Base-by-base conservation (phyloP, 1,140 invertebrate genomes). In the Triops longicaudatus region DNA sequence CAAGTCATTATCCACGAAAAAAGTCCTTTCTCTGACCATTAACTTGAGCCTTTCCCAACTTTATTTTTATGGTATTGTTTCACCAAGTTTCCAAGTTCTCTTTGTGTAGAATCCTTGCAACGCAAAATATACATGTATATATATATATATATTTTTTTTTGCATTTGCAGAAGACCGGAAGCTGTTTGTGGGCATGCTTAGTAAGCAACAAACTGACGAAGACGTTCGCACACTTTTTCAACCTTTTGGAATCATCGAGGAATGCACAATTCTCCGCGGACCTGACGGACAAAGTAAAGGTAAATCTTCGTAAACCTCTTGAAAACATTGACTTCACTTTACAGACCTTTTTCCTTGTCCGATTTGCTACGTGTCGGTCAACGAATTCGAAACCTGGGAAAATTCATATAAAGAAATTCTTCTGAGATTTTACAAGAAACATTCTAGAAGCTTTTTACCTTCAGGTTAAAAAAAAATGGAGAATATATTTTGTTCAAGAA, bases 121-220 rank as follows among this genome's bases (percentile, higher is more conserved):
- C 44, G 6, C 9, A 17, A 22, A n/a, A n/a, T n/a, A 9, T 78
- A 73, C 44, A 73, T 41, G 7, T 7, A 43, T 6, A n/a, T n/a
- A 9, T 78, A 73, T 26, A 73, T 41, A 27, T 7, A 43, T 6
- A 10, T 78, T 74, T 71, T 78, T 76, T 26, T 22, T 76, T 26
- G 75, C 78, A 78, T 75, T 86, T 86, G 75, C 83, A 90, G 90
- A 91, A 92, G 94, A 96, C 90, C 90, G 97, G 87, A 99, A 99
- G 90, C 91, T 99, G 88, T 99, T 99, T 89, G 95, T 99, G 88
- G 98, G 98, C 85, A 99, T 99, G 97, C 93, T 99, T 84, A 98
- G 95, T 88, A 99, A 99, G 88, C 95, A 98, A 89, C 97, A 99
- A 86, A 95, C 92, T 81, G 98, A 99, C 90, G 97, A 99, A 83